Evolutionary conservation across 1,140 invertebrate species (phyloP).

Genomic region (Andricus grossulariae): DNA sequence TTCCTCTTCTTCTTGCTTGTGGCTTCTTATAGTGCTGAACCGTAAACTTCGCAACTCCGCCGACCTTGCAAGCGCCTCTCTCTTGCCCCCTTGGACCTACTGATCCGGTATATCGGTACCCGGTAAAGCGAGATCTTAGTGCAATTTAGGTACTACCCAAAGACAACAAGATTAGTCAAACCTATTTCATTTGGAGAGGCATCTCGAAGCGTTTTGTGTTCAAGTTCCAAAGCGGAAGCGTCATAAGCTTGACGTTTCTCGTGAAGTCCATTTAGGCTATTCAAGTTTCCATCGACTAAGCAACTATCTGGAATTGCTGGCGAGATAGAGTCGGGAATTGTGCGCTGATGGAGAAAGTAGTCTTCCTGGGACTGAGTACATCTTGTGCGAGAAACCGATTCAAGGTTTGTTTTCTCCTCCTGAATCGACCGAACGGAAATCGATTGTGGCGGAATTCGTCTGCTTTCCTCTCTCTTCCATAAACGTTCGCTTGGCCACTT

Average conservation of each 20-base stretch:
- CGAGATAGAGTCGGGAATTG: conserved; percentile 7
- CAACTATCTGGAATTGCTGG: conserved; percentile 19
- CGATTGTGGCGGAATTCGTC: neutral
- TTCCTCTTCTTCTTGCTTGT: no score
- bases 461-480: neutral
- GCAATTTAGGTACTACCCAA: neutral
- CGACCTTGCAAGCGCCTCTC: no score
- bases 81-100: no score
- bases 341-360: conserved; percentile 15
- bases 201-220: neutral
- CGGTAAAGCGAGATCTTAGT: no score
- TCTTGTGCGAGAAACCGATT: neutral
- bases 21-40: no score
- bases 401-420: conserved; percentile 8
- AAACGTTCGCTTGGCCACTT: neutral
- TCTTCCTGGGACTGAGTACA: neutral
- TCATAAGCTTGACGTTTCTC: conserved; percentile 24
- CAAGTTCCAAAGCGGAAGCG: conserved; percentile 25
- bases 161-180: conserved; percentile 5
- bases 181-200: neutral
- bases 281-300: conserved; percentile 19
- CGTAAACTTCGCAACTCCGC: no score
- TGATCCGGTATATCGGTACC: no score
- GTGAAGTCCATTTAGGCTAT: conserved; percentile 6
- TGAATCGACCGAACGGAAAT: conserved; percentile 13